Base-by-base conservation (phyloP, 2,113 vertebrate species). In the Gallinago media region DNA sequence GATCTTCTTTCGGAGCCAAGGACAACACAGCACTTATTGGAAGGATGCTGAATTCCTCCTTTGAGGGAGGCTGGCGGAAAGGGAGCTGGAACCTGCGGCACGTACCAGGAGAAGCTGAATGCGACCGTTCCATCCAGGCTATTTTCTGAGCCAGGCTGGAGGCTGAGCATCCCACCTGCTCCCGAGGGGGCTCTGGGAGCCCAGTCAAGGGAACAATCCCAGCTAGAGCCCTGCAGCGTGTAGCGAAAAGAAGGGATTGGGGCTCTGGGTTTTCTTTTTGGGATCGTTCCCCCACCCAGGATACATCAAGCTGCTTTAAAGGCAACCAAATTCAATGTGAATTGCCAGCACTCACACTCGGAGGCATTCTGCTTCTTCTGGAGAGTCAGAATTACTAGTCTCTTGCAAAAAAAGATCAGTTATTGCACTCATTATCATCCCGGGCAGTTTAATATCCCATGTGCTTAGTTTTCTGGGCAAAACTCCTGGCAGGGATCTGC, bases 61-160 rank as follows among this genome's bases (percentile, higher is more conserved):
- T 20, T 3, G 78, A 62, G 82, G 89, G 59, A 61, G 70, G 54
- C 50, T 32, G 8, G 81, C 1, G 18, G 26, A 47, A 65, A 78
- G 36, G 94, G 73, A 56, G 70, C 74, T 70, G 92, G 89, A 77
- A 32, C 85, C 59, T 70, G 94, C 70, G 8, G 79, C 82, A 74
- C 14, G 3, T 14, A n/a, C 44, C 85, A 3, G 0, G 49, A 27
- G 32, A 75, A 26, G n/a, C 1, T 12, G n/a, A 18, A n/a, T 1
- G 23, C 16, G 44, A 3, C 42, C 4, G 19, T 15, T 2, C 3
- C 20, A 12, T 8, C 36, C 71, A 7, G 47, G 38, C 50, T 52
- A 10, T 29, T 27, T 29, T 29, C 50, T 52, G 26, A 52, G 50
- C 8, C 31, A 14, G 50, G 3, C 22, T 4, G 16, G 11, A 10